Evolutionary conservation across 2,113 vertebrate genomes (phyloP).

Genomic region (Patagioenas fasciata): DNA sequence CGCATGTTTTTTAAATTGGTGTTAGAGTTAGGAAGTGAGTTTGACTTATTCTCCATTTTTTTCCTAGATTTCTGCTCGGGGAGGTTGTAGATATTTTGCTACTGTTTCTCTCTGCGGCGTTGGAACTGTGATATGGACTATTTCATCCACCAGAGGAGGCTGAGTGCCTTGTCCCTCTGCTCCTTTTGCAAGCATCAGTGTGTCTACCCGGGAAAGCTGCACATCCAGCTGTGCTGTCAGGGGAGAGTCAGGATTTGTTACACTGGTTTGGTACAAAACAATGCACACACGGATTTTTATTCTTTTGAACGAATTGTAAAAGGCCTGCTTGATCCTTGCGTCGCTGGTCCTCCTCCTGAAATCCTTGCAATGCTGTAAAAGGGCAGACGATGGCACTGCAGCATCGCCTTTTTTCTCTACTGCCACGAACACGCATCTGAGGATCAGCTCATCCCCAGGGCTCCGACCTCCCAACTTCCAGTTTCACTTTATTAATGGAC

Average conservation of each 20-base stretch:
- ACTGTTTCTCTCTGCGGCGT: not conserved
- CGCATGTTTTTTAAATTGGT: not conserved
- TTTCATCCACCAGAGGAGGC: not conserved
- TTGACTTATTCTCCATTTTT: not conserved
- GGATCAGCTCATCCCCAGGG: rapidly evolving
- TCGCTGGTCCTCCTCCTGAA: too few species aligned
- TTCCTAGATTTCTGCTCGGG: not conserved
- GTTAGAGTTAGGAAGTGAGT: not conserved
- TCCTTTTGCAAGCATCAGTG: too few species aligned
- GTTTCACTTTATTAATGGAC: not conserved
- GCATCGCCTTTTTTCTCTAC: not conserved
- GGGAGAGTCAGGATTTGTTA: not conserved
- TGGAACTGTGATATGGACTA: rapidly evolving
- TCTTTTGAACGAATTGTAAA: rapidly evolving
- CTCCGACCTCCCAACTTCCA: not conserved
- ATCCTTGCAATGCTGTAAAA: not conserved
- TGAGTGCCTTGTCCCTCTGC: not conserved
- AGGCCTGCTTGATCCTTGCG: rapidly evolving
- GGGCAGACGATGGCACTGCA: constrained; percentile 43
- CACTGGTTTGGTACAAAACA: not conserved
- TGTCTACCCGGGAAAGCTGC: not conserved
- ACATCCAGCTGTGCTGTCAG: not conserved
- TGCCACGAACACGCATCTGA: rapidly evolving
- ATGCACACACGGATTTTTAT: rapidly evolving
- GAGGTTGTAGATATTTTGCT: not conserved